Evolutionary conservation across 1,140 invertebrate species (phyloP), one percentile per base, ranked within the genome.

Genomic region (Bradysia coprophila): DNA sequence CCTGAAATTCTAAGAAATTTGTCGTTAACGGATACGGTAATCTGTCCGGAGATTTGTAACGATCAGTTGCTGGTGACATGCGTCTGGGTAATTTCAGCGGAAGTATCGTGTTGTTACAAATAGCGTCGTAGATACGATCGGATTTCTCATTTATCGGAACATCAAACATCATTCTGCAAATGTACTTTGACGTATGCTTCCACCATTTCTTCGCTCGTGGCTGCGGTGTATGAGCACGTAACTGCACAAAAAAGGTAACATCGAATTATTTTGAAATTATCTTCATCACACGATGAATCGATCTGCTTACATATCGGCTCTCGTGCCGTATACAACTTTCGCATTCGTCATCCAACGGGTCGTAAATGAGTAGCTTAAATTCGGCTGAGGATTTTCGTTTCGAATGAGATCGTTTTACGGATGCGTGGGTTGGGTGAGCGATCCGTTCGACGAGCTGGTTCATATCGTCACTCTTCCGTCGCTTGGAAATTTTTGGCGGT

Each of bases 391-490:
- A 42, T 18, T 19, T 28, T 19, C 22, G 6, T 4, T 9, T 4
- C 5, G 16, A 4, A 4, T 6, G 5, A 2, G 49, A 49, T 23
- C 55, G 57, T 10, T 45, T 41, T n/a, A 66, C 49, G 6, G 63
- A 68, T 1, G 69, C 54, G 34, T 65, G 54, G 1, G 71, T 73
- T 9, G 67, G 67, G 1, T 64, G 61, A n/a, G 59, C 53, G 41
- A 72, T 55, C 40, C 69, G 49, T 22, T 65, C 64, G 21, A 40
- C 43, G 45, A 21, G 21, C 16, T 21, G 38, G 11, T 13, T 20
- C 31, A 33, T 43, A 32, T 44, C 40, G 13, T 20, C 21, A 20
- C 41, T 56, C 59, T 38, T 43, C 48, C 22, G 38, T 51, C 41
- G 22, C 23, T 37, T 40, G 41, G 36, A 31, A 19, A 40, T 48